Evolutionary conservation across 2,113 vertebrate species (phyloP).

Genomic region (Promerops cafer): DNA sequence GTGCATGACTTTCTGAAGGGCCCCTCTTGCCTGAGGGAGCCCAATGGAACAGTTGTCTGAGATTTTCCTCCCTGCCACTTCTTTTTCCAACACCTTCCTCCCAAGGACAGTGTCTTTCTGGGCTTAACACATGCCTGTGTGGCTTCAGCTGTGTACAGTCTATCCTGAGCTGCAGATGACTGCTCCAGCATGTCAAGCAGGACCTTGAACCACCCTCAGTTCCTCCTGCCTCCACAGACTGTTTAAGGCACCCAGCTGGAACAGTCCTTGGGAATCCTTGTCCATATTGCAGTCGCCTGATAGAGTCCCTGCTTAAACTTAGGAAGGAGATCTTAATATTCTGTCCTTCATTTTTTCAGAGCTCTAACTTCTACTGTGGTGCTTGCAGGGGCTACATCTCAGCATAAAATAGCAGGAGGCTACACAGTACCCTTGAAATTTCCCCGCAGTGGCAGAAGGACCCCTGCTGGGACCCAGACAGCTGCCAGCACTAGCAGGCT

Average conservation of each 20-base stretch:
- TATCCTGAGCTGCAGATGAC: neutral
- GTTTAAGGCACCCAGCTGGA: neutral
- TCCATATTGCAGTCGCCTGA: neutral
- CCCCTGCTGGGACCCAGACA: neutral
- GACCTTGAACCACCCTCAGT: neutral
- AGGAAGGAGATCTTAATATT: neutral
- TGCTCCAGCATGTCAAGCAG: neutral
- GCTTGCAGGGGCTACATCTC: neutral
- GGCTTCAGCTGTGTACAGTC: neutral
- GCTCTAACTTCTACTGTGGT: neutral
- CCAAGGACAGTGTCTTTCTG: neutral
- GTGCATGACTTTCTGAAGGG: neutral
- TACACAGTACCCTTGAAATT: neutral
- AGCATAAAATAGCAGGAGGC: neutral
- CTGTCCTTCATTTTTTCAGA: neutral
- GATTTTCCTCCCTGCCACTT: neutral
- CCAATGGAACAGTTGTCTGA: accelerated
- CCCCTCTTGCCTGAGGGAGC: neutral
- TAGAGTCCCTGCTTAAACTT: neutral
- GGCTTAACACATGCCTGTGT: neutral
- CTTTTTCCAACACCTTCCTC: neutral
- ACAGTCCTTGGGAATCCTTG: neutral
- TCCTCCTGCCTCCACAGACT: neutral
- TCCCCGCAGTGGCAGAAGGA: neutral
- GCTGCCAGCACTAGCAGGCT: neutral